These are phyloP conservation scores for Stenodera caucasica DNA, from an alignment of 2,888 invertebrate species.

Conservation along the genomic window DNA sequence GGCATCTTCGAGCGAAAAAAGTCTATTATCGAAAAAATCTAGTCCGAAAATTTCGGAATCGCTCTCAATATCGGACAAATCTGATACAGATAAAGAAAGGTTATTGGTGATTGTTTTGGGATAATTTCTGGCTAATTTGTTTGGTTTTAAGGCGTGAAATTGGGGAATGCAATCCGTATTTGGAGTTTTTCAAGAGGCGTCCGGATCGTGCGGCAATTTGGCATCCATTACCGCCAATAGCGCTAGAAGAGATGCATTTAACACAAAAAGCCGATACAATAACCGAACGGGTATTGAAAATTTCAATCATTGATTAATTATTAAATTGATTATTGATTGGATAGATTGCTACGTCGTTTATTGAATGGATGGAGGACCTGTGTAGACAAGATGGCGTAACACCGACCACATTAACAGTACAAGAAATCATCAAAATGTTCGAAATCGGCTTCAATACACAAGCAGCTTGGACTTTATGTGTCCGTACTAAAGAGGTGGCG, in stretches of 20 bases:
- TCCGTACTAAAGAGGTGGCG: constrained; percentile 62
- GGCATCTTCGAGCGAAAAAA: too few species aligned
- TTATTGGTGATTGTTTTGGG: too few species aligned
- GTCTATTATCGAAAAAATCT: too few species aligned
- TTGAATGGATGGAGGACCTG: constrained; percentile 48
- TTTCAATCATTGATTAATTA: too few species aligned
- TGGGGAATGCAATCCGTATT: constrained; percentile 44
- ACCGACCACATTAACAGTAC: constrained; percentile 41
- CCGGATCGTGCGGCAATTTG: constrained; percentile 50
- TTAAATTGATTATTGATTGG: background rate
- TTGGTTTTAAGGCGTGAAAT: constrained; percentile 23
- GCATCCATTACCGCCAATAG: constrained; percentile 47
- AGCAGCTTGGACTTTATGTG: constrained; percentile 59
- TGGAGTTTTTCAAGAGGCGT: constrained; percentile 48
- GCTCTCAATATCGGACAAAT: background rate
- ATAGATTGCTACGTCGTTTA: constrained; percentile 19
- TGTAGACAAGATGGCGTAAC: constrained; percentile 43
- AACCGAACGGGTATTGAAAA: constrained; percentile 42
- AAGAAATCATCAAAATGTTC: constrained; percentile 50
- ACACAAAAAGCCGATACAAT: constrained; percentile 50
- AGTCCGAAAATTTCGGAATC: too few species aligned
- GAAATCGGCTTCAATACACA: constrained; percentile 64
- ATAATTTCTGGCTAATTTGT: background rate
- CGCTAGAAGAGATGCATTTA: constrained; percentile 48
- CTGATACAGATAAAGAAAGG: background rate